Percentiles rank a stretch among this genome's conserved stretches.
Evolutionary conservation across 1,140 invertebrate species (phyloP).

Genomic region (Heliothis virescens): DNA sequence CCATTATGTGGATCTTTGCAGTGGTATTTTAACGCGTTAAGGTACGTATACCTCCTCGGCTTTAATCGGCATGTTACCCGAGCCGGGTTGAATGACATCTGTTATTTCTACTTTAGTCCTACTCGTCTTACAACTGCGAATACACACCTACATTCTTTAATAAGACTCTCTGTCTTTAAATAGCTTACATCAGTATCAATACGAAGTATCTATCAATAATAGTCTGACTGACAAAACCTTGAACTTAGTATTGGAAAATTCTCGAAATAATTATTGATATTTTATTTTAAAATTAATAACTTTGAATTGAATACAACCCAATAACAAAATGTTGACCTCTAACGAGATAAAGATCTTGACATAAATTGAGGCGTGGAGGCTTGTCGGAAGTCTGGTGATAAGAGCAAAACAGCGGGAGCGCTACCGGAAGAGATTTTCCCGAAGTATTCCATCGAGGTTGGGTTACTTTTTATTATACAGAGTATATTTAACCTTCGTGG

Average conservation of each 20-base stretch:
- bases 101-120: background rate
- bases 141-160: background rate
- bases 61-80: background rate
- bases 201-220: background rate
- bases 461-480: slow-evolving; percentile 12
- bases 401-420: background rate
- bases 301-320: slow-evolving; percentile 27
- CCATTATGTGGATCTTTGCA: background rate
- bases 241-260: slow-evolving; percentile 27
- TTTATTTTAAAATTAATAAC: slow-evolving; percentile 2
- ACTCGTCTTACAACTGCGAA: background rate
- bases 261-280: slow-evolving; percentile 25
- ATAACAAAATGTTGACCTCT: slow-evolving; percentile 38
- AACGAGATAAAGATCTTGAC: slow-evolving; percentile 41
- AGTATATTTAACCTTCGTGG: slow-evolving; percentile 48
- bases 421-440: slow-evolving; percentile 31
- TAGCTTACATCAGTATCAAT: background rate
- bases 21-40: background rate
- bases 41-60: background rate
- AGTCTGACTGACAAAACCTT: background rate
- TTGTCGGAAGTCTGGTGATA: slow-evolving; percentile 26
- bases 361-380: slow-evolving; percentile 6
- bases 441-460: slow-evolving; percentile 27
- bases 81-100: slow-evolving; percentile 31
- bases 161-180: background rate